Percentiles rank a stretch among this genome's conserved stretches.
phyloP scores from a whole-genome alignment of 2,888 invertebrate species.

The Pseudococcus viburni region DNA sequence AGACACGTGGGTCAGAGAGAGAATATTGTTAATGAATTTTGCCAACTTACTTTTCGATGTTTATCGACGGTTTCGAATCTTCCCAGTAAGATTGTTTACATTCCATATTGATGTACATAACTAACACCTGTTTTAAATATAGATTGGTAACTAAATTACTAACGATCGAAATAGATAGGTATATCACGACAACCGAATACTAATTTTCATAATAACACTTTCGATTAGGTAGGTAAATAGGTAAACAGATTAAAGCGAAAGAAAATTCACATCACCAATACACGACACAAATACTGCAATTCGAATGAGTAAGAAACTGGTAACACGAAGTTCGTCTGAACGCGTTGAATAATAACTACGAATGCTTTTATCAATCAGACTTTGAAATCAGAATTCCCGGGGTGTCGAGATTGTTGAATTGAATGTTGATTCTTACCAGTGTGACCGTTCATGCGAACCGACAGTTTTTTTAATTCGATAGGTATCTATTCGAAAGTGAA shows the following conservation, averaged over 20 bases:
- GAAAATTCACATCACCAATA: background rate
- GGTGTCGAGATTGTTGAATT: background rate
- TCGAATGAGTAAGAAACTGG: background rate
- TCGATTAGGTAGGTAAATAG: background rate
- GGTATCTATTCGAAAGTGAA: too few relatives aligned
- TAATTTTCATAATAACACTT: background rate
- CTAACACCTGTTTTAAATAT: background rate
- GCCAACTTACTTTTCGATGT: constrained; percentile 42
- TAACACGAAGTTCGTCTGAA: background rate
- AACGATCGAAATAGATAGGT: background rate
- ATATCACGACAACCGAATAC: background rate
- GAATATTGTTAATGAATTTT: background rate
- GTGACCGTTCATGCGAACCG: background rate
- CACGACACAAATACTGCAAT: background rate
- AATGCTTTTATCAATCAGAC: constrained; percentile 43
- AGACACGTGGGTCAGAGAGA: background rate
- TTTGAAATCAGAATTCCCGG: constrained; percentile 41
- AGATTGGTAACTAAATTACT: too few relatives aligned
- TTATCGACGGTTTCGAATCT: constrained; percentile 44
- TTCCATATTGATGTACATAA: constrained; percentile 40
- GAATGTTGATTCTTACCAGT: constrained; percentile 2
- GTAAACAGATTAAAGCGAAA: background rate
- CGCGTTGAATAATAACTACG: background rate
- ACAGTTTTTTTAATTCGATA: too few relatives aligned
- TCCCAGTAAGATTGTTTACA: constrained; percentile 47